These are phyloP conservation scores for Pandemis cinnamomeana DNA, from an alignment of 2,888 invertebrate genomes.

Conservation along the genomic window DNA sequence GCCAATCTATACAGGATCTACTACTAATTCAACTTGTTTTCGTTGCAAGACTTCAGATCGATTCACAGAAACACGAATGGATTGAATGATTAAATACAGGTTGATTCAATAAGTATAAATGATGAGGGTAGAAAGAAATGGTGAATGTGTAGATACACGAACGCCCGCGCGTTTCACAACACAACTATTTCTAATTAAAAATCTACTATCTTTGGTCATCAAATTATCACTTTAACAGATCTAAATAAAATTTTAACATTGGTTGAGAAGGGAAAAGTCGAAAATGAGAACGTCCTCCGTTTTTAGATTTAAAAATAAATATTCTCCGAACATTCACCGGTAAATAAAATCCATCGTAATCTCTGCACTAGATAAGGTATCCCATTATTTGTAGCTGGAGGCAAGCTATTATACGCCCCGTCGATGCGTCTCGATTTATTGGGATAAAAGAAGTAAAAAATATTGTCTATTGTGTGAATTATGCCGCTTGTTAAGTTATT, in stretches of 20 bases:
- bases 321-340: background rate
- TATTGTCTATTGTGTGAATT: conserved; percentile 7
- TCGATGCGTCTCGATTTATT: conserved; percentile 19
- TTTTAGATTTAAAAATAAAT: background rate
- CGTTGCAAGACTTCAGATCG: too few species aligned
- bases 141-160: too few species aligned
- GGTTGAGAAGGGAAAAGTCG: background rate
- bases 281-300: background rate
- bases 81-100: too few species aligned
- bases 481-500: conserved; percentile 6
- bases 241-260: background rate
- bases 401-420: conserved; percentile 23
- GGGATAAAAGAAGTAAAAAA: conserved; percentile 9
- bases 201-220: too few species aligned
- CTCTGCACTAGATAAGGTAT: conserved; percentile 20
- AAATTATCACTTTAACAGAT: background rate
- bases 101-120: too few species aligned
- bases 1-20: too few species aligned
- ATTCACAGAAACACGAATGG: too few species aligned
- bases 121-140: too few species aligned
- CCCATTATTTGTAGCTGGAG: conserved; percentile 12
- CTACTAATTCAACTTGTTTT: too few species aligned
- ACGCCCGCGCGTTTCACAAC: too few species aligned
- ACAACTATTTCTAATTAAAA: too few species aligned
- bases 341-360: conserved; percentile 16